Base-by-base conservation (phyloP, 2,888 invertebrate genomes). In the Erpobdella octoculata region DNA sequence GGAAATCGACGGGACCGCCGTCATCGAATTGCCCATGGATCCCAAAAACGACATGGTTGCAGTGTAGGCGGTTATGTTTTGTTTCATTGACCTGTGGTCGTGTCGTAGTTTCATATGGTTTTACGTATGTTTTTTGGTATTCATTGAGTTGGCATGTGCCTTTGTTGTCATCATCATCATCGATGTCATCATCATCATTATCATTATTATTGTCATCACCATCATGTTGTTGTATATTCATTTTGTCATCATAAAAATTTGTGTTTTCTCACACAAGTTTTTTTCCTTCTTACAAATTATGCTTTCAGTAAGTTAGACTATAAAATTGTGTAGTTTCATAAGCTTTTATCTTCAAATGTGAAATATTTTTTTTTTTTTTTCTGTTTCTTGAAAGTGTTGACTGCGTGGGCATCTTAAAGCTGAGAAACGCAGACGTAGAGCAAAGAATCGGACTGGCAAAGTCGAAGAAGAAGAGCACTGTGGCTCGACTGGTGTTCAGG, bases 401-500 rank as follows among this genome's bases (percentile, higher is more conserved):
- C 86, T 96, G 96, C 85, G 94, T 97, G 72, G 96, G 96, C 18
- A 96, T 96, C 78, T 86, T 96, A 76, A 96, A 86, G 74, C 75
- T 84, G 82, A 88, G 95, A 76, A 95, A 95, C 84, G 94, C 95
- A 33, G 95, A 96, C 83, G 95, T 96, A 31, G 91, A 92, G 81
- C 90, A 91, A 81, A 85, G 94, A 74, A 79, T 82, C 74, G 80
- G 83, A 66, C 70, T 80, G 21, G 78, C 79, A 31, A 79, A 79
- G 72, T 81, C 82, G 62, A 82, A 82, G 72, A 95, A 95, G 86
- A 94, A 94, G 85, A 93, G 93, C 0, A 94, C 94, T 0, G 87
- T 91, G 72, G 95, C 95, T 80, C 89, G 95, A 67, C 91, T 97
- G 90, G 91, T 94, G 66, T 95, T 95, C 85, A 87, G 95, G 74